A percentile compares a stretch with the other conserved stretches of the same genome.
Conservation (phyloP, 2,113 vertebrate species). For the Rutilus rutilus region DNA sequence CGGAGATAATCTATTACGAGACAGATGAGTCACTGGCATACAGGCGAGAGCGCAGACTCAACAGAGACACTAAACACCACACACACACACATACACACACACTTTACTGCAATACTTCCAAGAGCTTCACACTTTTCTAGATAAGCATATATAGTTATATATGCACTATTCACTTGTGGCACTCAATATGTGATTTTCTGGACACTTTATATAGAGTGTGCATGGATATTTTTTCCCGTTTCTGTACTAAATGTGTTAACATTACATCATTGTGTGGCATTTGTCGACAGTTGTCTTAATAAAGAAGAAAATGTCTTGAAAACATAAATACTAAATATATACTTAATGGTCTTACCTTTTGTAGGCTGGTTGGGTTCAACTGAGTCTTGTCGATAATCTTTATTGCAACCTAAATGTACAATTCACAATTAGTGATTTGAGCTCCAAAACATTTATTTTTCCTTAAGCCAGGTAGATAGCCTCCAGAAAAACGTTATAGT, state of each 20-base stretch:
- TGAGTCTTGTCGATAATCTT: constrained; percentile 83
- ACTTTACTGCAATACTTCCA: background rate
- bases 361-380: constrained; percentile 82
- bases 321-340: background rate
- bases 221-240: background rate
- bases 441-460: background rate
- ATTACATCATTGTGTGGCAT: background rate
- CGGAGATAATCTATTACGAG: constrained; percentile 29
- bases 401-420: constrained; percentile 76
- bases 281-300: background rate
- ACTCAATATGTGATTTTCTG: background rate
- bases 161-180: background rate
- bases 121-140: background rate
- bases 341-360: constrained; percentile 70
- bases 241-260: background rate
- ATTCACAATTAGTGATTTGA: background rate
- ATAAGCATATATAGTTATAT: background rate
- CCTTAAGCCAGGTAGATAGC: background rate
- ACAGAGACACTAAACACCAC: constrained; percentile 12
- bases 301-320: background rate
- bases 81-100: background rate
- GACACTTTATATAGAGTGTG: background rate
- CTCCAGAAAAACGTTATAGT: background rate
- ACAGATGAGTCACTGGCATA: constrained; percentile 62
- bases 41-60: constrained; percentile 46